Evolutionary conservation across 2,113 vertebrate species (phyloP).

Genomic region (Corydoras sp.): DNA sequence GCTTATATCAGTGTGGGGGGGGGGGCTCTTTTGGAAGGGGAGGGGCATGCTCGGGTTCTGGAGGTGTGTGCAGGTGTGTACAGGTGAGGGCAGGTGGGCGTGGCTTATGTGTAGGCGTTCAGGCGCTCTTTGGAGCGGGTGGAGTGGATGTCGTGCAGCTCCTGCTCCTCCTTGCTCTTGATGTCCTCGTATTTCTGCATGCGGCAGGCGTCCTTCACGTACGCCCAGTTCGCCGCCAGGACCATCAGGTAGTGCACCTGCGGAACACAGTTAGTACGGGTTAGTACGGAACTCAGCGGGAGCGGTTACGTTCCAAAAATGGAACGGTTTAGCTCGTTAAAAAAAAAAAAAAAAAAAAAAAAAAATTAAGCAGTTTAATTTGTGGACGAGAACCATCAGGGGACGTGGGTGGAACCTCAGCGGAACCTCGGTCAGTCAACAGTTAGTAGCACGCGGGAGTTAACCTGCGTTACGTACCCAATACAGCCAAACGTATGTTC

Average conservation of each 20-base stretch:
- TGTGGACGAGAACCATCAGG: neutral
- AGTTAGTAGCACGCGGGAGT: too few relatives aligned
- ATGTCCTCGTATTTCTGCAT: constrained; percentile 99
- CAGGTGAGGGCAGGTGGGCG: constrained; percentile 68
- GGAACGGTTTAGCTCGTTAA: constrained; percentile 15
- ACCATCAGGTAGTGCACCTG: constrained; percentile 99
- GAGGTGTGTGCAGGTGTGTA: constrained; percentile 29
- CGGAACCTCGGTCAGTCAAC: too few relatives aligned
- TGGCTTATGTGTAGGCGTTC: constrained; percentile 66
- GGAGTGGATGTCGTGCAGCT: constrained; percentile 97
- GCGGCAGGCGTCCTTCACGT: constrained; percentile 96
- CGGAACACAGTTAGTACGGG: constrained; percentile 66
- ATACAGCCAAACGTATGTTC: too few relatives aligned
- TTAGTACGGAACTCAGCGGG: constrained; percentile 20
- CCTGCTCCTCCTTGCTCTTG: constrained; percentile 98
- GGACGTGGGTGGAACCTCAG: neutral
- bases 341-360: neutral
- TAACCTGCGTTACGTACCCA: too few relatives aligned
- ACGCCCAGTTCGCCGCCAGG: constrained; percentile 97
- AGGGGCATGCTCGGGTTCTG: constrained; percentile 31
- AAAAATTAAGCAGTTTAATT: neutral
- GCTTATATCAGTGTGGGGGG: constrained; percentile 23
- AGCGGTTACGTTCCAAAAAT: constrained; percentile 7
- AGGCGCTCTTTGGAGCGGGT: constrained; percentile 98
- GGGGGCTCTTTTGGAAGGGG: constrained; percentile 20